Evolutionary conservation across 1,140 invertebrate species (phyloP), one percentile per base, ranked within the genome.

Genomic region (Ptiloglossa arizonensis): DNA sequence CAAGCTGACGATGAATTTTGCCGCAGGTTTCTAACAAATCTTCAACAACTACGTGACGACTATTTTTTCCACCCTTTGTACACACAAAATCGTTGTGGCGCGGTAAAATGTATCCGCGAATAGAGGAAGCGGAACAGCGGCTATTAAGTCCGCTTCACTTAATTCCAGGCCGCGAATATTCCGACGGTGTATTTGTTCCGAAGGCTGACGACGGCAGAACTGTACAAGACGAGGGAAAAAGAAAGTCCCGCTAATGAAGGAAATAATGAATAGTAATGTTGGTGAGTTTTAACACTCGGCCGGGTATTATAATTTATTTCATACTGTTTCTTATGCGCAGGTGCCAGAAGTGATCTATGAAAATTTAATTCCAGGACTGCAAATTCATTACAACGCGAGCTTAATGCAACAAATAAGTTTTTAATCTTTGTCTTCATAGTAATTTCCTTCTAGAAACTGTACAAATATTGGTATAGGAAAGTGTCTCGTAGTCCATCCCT

Each of bases 191-290:
- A 72, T 82, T 70, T 73, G 44, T 59, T 80, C 69, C 19, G 13
- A 38, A 29, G 35, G 59, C 56, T 27, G 41, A n/a, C n/a, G n/a
- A n/a, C n/a, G n/a, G n/a, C n/a, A n/a, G n/a, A n/a, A n/a, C n/a
- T n/a, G n/a, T n/a, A n/a, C n/a, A n/a, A n/a, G n/a, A n/a, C n/a
- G n/a, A n/a, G 46, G 19, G 52, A 67, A 44, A 56, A 41, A 62
- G 54, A 48, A 72, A 83, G 32, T 79, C 29, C 22, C 59, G 74
- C 50, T 83, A 83, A 83, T 83, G 75, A 84, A 80, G 38, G 27
- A 73, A 60, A 72, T 84, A 85, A 85, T 82, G 67, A 71, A 83
- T 80, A 80, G 71, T 73, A 79, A 79, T 68, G 66, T 56, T 75
- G 82, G 82, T 71, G 80, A 79, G 80, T 32, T 82, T 82, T 79